These are phyloP conservation scores for Serranus cabrilla DNA, from an alignment of 2,797 vertebrate species.

Conservation along the genomic window DNA sequence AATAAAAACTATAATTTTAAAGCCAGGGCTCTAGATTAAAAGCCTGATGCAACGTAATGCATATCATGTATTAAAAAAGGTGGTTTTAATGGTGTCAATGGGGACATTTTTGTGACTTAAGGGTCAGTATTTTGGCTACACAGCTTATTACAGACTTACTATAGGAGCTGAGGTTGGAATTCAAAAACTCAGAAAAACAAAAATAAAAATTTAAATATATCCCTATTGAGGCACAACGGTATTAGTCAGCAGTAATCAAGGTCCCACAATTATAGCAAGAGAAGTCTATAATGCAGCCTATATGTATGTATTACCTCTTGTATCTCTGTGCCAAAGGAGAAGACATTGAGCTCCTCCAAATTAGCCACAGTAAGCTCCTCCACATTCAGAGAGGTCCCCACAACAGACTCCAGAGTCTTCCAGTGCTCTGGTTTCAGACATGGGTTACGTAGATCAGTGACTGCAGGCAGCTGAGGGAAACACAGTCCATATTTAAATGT, in stretches of 20 bases:
- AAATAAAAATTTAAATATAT: too few relatives aligned
- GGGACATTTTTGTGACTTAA: too few relatives aligned
- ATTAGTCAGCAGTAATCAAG: background rate
- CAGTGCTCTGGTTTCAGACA: constrained; percentile 88
- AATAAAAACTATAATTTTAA: too few relatives aligned
- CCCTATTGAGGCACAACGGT: background rate
- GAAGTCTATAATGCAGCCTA: background rate
- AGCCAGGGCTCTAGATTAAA: too few relatives aligned
- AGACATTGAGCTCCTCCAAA: constrained; percentile 83
- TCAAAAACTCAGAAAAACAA: too few relatives aligned
- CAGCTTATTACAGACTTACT: too few relatives aligned
- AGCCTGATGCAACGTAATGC: too few relatives aligned
- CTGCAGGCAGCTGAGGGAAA: constrained; percentile 85
- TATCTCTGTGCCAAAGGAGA: constrained; percentile 84
- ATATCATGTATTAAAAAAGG: too few relatives aligned
- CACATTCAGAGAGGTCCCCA: constrained; percentile 77
- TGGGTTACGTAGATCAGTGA: constrained; percentile 87
- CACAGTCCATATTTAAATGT: background rate
- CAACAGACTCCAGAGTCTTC: constrained; percentile 80
- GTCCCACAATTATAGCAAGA: background rate
- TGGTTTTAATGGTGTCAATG: too few relatives aligned
- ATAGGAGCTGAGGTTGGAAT: too few relatives aligned
- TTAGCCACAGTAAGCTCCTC: constrained; percentile 80
- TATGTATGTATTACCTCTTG: constrained; percentile 79
- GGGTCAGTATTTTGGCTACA: too few relatives aligned